Base-by-base conservation (phyloP, 2,113 vertebrate species). In the Elanoides forficatus region DNA sequence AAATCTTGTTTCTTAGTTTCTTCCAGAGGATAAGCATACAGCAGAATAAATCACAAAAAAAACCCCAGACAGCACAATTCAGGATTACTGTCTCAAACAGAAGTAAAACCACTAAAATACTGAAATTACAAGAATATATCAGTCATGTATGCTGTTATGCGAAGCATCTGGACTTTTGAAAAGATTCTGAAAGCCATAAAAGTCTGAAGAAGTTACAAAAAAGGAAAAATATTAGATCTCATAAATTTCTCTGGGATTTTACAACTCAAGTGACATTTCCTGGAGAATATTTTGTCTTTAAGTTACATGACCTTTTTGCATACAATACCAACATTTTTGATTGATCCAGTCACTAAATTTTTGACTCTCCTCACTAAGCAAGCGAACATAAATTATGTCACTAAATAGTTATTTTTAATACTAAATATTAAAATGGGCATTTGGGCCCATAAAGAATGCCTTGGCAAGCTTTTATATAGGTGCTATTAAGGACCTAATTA, bases 221-320 rank as follows among this genome's bases (percentile, higher is more conserved):
- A 79, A 81, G 12, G 38, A 79, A 81, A 92, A 97, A 93, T 86
- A 71, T 58, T 85, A 60, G 10, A 60, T 71, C 23, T 95, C n/a
- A 85, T 95, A 72, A 60, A 97, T 90, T 94, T 94, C 53, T 86
- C 34, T 73, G 13, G 15, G 79, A 71, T 40, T 95, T 81, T 95
- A 86, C 50, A 88, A 72, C 93, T 92, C 91, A 97, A 82, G 96
- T 97, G 97, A 95, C 65, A 97, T 97, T 97, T 97, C 21, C 45
- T 68, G 67, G 74, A 83, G 81, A 65, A 95, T 88, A 91, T 86
- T 97, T 62, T 94, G 60, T 32, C 76, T 91, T 95, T 91, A 88
- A 89, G 22, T 95, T 93, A 40, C 48, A 23, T 90, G 70, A 97
- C 79, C 40, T 98, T 86, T 97, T 86, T 87, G 59, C 27, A n/a